Base-by-base conservation (phyloP, 2,888 invertebrate genomes). In the Anthophora plumipes region DNA sequence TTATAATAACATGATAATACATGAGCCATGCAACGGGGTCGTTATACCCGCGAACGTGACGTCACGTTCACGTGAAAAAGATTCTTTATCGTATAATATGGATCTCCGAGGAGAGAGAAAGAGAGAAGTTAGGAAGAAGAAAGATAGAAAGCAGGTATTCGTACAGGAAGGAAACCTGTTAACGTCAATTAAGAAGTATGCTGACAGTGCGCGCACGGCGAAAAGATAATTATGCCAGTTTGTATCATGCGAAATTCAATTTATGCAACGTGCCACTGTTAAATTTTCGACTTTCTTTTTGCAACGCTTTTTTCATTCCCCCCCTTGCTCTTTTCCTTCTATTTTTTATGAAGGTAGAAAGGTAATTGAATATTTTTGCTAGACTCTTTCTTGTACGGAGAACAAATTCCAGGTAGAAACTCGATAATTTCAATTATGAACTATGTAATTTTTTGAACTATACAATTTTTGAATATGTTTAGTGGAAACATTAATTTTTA, bases 1-100 rank as follows among this genome's bases (percentile, higher is more conserved):
- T 85, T 87, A 87, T 84, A 85, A 79, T 80, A 84, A 85, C 85
- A 81, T 83, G 85, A 85, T 85, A 81, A 85, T 85, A 85, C 79
- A 79, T 79, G 81, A 83, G 72, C 70, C 81, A 81, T 85, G 85
- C 69, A 77, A 48, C 31, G 74, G 31, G 85, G 85, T 85, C 85
- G 74, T 85, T 85, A 83, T 76, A 85, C 85, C 67, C 77, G 55
- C 48, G 41, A 48, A 59, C 12, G 48, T 74, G 74, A 84, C 84
- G 84, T 84, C 84, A 79, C 64, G 55, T 25, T 50, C 57, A 60
- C 55, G 55, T 57, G 72, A 71, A 77, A 60, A 64, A 73, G 71
- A 70, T 63, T 46, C 63, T 78, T 69, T 78, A 78, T 78, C 75
- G 61, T 20, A 54, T 55, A 55, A 77, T 76, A 63, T 50, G 20